phyloP scores from a whole-genome alignment of 2,888 invertebrate species.

The Odontocolon sp. region DNA sequence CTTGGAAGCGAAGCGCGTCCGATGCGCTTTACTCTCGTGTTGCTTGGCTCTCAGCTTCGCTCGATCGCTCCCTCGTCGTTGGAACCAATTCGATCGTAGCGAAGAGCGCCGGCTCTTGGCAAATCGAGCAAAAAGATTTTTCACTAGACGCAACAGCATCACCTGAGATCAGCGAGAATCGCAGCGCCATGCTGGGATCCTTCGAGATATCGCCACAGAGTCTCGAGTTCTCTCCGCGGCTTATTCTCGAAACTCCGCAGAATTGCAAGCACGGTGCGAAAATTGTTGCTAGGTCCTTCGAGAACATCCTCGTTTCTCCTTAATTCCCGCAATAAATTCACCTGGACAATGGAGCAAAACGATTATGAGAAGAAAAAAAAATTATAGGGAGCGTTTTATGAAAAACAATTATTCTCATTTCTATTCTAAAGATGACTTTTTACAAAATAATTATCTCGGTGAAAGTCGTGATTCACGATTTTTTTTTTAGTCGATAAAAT shows the following conservation, averaged over 20 bases:
- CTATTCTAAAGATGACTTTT: too few species aligned
- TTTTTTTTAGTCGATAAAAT: neutral
- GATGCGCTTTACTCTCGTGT: constrained; percentile 10
- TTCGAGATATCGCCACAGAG: constrained; percentile 6
- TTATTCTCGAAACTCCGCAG: constrained; percentile 16
- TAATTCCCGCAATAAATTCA: constrained; percentile 39
- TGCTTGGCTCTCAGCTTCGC: constrained; percentile 14
- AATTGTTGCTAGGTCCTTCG: neutral
- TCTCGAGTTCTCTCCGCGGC: constrained; percentile 19
- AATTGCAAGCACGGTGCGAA: neutral
- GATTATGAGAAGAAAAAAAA: constrained; percentile 2
- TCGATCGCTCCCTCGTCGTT: constrained; percentile 26
- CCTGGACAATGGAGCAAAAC: constrained; percentile 29
- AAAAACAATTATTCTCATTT: too few species aligned
- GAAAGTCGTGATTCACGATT: neutral
- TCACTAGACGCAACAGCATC: constrained; percentile 8
- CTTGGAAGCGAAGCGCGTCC: constrained; percentile 63
- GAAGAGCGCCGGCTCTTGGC: constrained; percentile 23
- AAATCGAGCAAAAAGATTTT: constrained; percentile 31
- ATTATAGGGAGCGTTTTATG: neutral
- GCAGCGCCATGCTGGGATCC: constrained; percentile 4
- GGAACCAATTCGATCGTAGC: constrained; percentile 44
- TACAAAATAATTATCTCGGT: too few species aligned
- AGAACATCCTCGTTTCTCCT: constrained; percentile 30
- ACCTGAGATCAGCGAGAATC: constrained; percentile 1